phyloP scores from a whole-genome alignment of 2,797 vertebrate genomes.

The Halcyon leucocephala region DNA sequence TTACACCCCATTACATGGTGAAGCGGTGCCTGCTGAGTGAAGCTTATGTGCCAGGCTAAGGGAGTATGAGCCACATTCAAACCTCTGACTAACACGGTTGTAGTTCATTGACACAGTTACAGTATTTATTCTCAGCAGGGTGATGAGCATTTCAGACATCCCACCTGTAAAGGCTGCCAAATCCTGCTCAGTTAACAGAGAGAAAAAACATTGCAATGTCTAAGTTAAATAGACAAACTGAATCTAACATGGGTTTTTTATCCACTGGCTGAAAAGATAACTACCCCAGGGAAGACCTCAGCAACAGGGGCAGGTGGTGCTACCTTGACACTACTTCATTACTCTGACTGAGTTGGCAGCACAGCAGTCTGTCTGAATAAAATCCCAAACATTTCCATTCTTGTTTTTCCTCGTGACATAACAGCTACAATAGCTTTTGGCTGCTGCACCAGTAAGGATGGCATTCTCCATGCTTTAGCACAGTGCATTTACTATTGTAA shows the following conservation, averaged over 20 bases:
- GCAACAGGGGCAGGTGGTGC: neutral
- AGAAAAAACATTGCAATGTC: neutral
- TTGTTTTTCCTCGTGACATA: neutral
- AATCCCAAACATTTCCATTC: neutral
- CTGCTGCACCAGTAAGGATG: neutral
- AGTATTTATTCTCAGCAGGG: neutral
- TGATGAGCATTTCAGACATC: neutral
- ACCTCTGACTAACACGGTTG: neutral
- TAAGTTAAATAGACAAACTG: neutral
- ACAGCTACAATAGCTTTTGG: neutral
- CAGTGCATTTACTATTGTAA: neutral
- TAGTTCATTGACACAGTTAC: neutral
- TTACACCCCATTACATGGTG: rapidly evolving
- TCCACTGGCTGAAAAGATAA: neutral
- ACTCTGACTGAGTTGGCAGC: neutral
- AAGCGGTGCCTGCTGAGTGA: neutral
- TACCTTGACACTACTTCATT: neutral
- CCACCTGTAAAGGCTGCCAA: neutral
- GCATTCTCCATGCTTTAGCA: neutral
- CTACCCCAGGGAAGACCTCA: neutral
- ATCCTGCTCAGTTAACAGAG: neutral
- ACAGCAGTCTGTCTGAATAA: neutral
- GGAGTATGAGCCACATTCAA: neutral
- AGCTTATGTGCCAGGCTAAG: neutral
- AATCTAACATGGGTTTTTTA: neutral